phyloP scores from a whole-genome alignment of 2,113 vertebrate genomes.

The Tragelaphus imberbis region DNA sequence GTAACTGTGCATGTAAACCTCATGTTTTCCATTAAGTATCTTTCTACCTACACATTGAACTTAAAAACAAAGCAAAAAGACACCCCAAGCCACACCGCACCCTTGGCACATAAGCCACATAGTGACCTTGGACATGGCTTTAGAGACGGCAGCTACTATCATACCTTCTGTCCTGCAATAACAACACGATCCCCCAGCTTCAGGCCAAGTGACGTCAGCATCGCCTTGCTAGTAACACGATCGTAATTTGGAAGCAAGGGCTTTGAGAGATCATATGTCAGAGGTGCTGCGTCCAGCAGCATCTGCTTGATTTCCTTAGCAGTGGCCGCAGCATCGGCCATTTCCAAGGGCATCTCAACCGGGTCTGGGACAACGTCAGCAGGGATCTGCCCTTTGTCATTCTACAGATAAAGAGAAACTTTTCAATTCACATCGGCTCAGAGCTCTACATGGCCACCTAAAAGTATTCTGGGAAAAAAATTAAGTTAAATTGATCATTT shows the following conservation, averaged over 20 bases:
- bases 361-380: slow-evolving; percentile 94
- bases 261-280: slow-evolving; percentile 78
- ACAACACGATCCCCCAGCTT: slow-evolving; percentile 93
- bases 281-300: slow-evolving; percentile 85
- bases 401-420: slow-evolving; percentile 76
- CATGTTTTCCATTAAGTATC: not conserved
- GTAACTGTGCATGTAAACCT: not conserved
- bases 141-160: not conserved
- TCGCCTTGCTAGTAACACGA: slow-evolving; percentile 79
- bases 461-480: not conserved
- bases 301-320: slow-evolving; percentile 91
- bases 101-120: not conserved
- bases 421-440: not conserved
- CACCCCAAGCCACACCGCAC: not conserved
- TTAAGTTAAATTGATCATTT: not conserved
- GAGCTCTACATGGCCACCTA: not conserved
- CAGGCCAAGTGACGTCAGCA: slow-evolving; percentile 86
- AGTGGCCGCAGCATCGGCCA: slow-evolving; percentile 91
- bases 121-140: not conserved
- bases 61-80: not conserved
- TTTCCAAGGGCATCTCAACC: slow-evolving; percentile 94
- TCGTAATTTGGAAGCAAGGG: slow-evolving; percentile 73
- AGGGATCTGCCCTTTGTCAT: slow-evolving; percentile 91
- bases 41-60: not conserved
- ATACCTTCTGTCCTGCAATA: slow-evolving; percentile 97